Base-by-base conservation (phyloP, 2,888 invertebrate genomes). In the Nomada ferruginata region DNA sequence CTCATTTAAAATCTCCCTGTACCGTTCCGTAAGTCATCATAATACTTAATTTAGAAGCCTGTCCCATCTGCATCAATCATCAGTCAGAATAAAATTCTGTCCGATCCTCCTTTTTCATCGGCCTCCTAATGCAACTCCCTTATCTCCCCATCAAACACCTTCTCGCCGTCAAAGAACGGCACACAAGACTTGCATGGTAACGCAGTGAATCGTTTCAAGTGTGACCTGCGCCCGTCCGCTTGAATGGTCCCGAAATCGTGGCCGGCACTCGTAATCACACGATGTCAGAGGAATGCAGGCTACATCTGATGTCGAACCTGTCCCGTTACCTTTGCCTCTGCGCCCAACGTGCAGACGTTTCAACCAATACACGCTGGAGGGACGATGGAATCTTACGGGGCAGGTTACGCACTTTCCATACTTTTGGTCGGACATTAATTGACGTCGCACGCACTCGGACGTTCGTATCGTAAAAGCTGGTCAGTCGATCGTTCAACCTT, bases 361-460 rank as follows among this genome's bases (percentile, higher is more conserved):
- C 15, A 52, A 77, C 66, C 47, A 20, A n/a, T 47, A 66, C 59
- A 74, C 71, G 57, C 13, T 20, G 20, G 13, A 50, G 66, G n/a
- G 42, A 29, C 23, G 29, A 20, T 20, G 66, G 60, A 68, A 87
- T 77, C 83, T 55, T 60, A 61, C 61, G 59, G 66, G 73, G 57
- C 80, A 55, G 79, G 79, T 76, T 82, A 69, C 68, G 69, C 76
- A 73, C 73, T 86, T 83, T 82, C 80, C 70, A 71, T 63, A 76
- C 79, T 88, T 88, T 86, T 65, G 79, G 65, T 26, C 64, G 68
- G 80, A 59, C 71, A 57, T 71, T 88, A 88, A 87, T 87, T 78
- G 76, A 64, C 61, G 20, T 53, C 26, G 57, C 72, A 53, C 63
- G 61, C 73, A 61, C 55, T 69, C 61, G 47, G 26, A 11, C 11